phyloP scores from a whole-genome alignment of 2,113 vertebrate species.

The Eptatretus burgeri region DNA sequence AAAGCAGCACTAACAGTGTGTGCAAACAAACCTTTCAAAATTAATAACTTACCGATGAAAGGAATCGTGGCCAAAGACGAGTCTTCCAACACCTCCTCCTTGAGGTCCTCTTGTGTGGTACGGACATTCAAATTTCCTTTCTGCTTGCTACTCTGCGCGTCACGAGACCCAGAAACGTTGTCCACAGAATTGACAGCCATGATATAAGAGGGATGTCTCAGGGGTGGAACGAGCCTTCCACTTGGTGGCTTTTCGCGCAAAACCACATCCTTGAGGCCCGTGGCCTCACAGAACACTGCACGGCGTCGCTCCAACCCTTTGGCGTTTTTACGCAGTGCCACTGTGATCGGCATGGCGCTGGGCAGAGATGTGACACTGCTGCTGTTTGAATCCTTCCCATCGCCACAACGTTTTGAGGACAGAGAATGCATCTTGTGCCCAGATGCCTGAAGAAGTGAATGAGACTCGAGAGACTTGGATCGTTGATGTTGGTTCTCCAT shows the following conservation, averaged over 20 bases:
- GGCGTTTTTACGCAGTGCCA: not conserved
- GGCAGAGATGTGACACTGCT: too few relatives aligned
- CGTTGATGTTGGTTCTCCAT: too few relatives aligned
- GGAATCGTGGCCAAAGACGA: conserved; percentile 82
- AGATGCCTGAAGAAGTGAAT: too few relatives aligned
- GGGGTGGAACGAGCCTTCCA: conserved; percentile 30
- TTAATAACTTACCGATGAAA: conserved; percentile 47
- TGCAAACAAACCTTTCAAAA: not conserved
- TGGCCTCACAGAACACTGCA: conserved; percentile 5
- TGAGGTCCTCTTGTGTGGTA: conserved; percentile 22
- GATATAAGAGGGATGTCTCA: conserved; percentile 38
- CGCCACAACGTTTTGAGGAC: too few relatives aligned
- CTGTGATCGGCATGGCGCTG: too few relatives aligned
- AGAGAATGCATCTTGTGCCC: too few relatives aligned
- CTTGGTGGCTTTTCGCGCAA: conserved; percentile 62
- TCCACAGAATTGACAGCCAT: conserved; percentile 33
- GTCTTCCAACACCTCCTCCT: conserved; percentile 33
- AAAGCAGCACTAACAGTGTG: too few relatives aligned
- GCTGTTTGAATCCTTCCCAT: too few relatives aligned
- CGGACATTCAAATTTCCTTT: conserved; percentile 12
- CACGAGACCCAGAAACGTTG: too few relatives aligned
- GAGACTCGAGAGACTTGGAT: too few relatives aligned
- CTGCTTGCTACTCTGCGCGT: conserved; percentile 11
- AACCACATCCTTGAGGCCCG: conserved; percentile 19
- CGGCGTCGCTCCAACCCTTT: not conserved